Evolutionary conservation across 2,888 invertebrate genomes (phyloP), one percentile per base, ranked within the genome.

Genomic region (Dryobotodes eremita): DNA sequence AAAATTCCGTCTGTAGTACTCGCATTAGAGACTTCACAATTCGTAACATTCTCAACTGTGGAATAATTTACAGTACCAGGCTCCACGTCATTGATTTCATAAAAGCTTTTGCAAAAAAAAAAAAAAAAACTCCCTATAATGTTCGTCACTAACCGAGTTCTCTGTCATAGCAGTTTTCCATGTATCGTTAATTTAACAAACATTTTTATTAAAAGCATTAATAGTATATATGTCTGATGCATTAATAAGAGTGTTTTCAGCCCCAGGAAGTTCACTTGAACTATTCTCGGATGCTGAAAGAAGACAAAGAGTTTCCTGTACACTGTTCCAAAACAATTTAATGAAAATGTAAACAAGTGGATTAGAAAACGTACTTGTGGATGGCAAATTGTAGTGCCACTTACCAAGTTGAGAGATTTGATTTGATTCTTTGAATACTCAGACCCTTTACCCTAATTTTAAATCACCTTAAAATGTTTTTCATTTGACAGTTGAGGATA

Each of bases 1-100:
- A 6, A 42, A 61, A 61, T 61, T 61, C 61, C 26, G 31, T 61
- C 15, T 59, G 79, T n/a, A n/a, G 79, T 46, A 42, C 23, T 53
- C n/a, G n/a, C n/a, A n/a, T 61, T 46, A 10, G 2, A 42, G 2
- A 31, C 26, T 53, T 59, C 23, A 59, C 26, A 13, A 26, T 36
- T 77, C 0, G 42, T 42, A 42, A 50, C 66, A 17, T 81, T 61
- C 3, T 71, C n/a, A 42, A 55, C 42, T n/a, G 11, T 10, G 6
- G 50, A 59, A 66, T 4, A 15, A 62, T 53, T 68, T n/a, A 42
- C 50, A 57, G 31, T 50, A 46, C 50, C 53, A n/a, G 15, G 15
- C 36, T 57, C 46, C 15, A 46, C 64, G 13, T 57, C 7, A 26
- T n/a, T n/a, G n/a, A n/a, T n/a, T n/a, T n/a, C n/a, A n/a, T n/a